Percentiles rank a stretch among this genome's conserved stretches.
Evolutionary conservation across 2,113 vertebrate species (phyloP).

Genomic region (Tretioscincus oriximinensis): DNA sequence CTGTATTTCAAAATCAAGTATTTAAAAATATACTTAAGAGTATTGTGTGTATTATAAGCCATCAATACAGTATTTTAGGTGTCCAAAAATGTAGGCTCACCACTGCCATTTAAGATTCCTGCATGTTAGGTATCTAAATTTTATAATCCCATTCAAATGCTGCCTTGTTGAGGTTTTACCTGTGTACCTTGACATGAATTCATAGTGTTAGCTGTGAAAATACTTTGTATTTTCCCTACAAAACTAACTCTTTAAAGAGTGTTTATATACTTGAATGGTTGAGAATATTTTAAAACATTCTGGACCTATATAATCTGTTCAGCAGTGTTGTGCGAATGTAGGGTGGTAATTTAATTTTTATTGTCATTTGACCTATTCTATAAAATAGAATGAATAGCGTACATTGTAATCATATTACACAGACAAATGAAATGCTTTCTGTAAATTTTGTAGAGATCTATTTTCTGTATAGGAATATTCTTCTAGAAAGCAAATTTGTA

Average conservation of each 20-base stretch:
- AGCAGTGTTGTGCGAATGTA: constrained; percentile 23
- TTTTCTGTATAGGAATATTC: constrained; percentile 78
- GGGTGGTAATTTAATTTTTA: constrained; percentile 25
- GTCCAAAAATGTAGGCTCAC: constrained; percentile 19
- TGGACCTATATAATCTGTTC: constrained; percentile 35
- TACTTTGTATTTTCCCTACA: constrained; percentile 36
- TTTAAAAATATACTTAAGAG: constrained; percentile 18
- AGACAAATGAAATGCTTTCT: constrained; percentile 51
- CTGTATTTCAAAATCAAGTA: not conserved
- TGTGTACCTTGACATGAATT: constrained; percentile 43
- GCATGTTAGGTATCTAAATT: constrained; percentile 41
- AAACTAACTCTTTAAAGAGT: constrained; percentile 26
- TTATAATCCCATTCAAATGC: constrained; percentile 35
- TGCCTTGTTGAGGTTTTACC: constrained; percentile 55
- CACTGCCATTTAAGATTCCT: constrained; percentile 30
- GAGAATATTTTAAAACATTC: constrained; percentile 36
- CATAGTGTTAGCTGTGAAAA: constrained; percentile 40
- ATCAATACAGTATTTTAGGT: constrained; percentile 42
- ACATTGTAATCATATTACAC: constrained; percentile 23
- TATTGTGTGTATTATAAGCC: constrained; percentile 36
- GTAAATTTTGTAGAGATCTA: constrained; percentile 69
- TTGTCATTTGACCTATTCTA: constrained; percentile 9
- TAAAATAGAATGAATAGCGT: constrained; percentile 32
- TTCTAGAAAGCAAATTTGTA: constrained; percentile 71
- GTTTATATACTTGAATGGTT: constrained; percentile 48